Conservation (phyloP, 1,140 invertebrate species). For the Bombyx mandarina region DNA sequence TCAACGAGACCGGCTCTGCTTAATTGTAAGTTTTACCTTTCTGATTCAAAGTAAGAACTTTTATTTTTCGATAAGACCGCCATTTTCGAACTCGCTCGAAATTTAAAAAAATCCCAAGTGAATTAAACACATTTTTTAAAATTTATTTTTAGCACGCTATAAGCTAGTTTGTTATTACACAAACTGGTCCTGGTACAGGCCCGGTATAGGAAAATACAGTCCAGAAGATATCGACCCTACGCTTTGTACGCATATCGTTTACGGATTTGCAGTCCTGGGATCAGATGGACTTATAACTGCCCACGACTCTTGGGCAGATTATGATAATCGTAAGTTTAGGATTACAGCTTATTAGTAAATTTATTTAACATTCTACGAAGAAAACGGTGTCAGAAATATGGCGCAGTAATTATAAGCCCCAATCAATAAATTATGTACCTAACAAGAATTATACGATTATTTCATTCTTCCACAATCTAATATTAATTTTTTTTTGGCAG, state of each 20-base stretch:
- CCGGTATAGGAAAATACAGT: slow-evolving; percentile 83
- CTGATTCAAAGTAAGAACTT: not conserved
- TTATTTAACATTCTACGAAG: not conserved
- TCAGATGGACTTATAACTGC: slow-evolving; percentile 84
- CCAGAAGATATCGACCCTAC: slow-evolving; percentile 89
- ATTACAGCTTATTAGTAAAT: not conserved
- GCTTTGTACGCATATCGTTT: slow-evolving; percentile 92
- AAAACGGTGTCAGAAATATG: not conserved
- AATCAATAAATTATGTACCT: not conserved
- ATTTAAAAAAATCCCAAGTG: too few species aligned
- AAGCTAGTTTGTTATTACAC: slow-evolving; percentile 94
- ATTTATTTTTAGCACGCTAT: slow-evolving; percentile 66
- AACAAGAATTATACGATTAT: too few species aligned
- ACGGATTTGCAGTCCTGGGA: slow-evolving; percentile 91
- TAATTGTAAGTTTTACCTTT: slow-evolving; percentile 21
- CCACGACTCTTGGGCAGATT: slow-evolving; percentile 91
- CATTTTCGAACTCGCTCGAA: too few species aligned
- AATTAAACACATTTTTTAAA: too few species aligned
- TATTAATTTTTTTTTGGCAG: slow-evolving; percentile 49
- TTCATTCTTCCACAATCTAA: too few species aligned
- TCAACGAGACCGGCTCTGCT: slow-evolving; percentile 18
- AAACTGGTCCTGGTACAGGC: slow-evolving; percentile 95
- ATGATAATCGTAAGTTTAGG: slow-evolving; percentile 80
- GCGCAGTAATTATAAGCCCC: not conserved
- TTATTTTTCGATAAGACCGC: slow-evolving; percentile 1